phyloP scores from a whole-genome alignment of 2,113 vertebrate genomes.

The Percina caprodes region DNA sequence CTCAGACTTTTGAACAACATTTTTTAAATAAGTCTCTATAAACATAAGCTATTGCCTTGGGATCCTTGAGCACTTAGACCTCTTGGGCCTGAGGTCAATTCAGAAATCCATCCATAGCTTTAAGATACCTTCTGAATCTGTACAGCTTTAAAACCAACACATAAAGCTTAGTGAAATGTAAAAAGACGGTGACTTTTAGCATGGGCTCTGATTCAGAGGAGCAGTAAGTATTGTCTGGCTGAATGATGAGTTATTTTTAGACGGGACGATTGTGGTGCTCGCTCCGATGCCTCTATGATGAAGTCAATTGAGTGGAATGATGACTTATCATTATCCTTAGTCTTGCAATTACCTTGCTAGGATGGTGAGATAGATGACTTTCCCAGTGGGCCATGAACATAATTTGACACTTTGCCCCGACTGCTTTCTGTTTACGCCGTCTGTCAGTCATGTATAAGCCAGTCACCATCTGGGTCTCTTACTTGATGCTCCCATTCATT shows the following conservation, averaged over 20 bases:
- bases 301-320: conserved; percentile 71
- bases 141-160: neutral
- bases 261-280: neutral
- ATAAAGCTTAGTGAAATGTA: conserved; percentile 4
- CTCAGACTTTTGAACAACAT: neutral
- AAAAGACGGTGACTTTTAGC: conserved; percentile 12
- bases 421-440: conserved; percentile 25
- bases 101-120: neutral
- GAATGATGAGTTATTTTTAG: conserved; percentile 50
- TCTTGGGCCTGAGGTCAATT: neutral
- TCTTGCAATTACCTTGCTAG: conserved; percentile 58
- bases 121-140: neutral
- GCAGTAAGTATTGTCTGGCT: conserved; percentile 39
- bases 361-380: conserved; percentile 50
- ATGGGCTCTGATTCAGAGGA: conserved; percentile 10
- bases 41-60: neutral
- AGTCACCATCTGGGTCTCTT: conserved; percentile 4
- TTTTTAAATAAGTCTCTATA: neutral
- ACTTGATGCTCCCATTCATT: conserved; percentile 12
- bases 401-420: conserved; percentile 37
- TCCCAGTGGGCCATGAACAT: conserved; percentile 46
- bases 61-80: neutral
- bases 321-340: conserved; percentile 66
- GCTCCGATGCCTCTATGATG: conserved; percentile 49
- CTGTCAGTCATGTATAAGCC: conserved; percentile 29